Base-by-base conservation (phyloP, 2,888 invertebrate genomes). In the Harpagoxenus sublaevis region DNA sequence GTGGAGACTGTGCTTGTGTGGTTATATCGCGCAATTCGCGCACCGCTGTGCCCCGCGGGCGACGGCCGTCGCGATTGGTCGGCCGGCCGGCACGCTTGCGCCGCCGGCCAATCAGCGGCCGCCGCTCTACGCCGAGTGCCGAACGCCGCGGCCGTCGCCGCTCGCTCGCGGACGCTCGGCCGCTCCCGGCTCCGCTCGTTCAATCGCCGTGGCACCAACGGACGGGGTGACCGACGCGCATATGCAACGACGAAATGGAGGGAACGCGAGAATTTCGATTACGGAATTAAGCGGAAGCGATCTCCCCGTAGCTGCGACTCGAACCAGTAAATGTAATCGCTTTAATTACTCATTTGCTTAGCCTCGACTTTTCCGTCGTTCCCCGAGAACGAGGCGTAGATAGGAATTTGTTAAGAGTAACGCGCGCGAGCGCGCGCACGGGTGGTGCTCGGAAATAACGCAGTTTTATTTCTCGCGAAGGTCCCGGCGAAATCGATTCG, bases 31-130 rank as follows among this genome's bases (percentile, higher is more conserved):
- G 23, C 23, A 23, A 23, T 23, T 71, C 84, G 68, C 65, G 71
- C 78, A 78, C 51, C 15, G 51, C 62, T 10, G 35, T 35, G 42
- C 28, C 10, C 9, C 53, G 42, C 65, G 42, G 12, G 39, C 48
- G 31, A 53, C 53, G 53, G n/a, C 42, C 23, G 63, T 23, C 45
- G 8, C 18, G 86, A 86, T 89, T 86, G 85, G 85, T 53, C 12
- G 39, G 10, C 15, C 1, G n/a, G 65, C 65, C 74, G 53, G 31
- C 63, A 57, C 51, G 53, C 51, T 12, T 15, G 10, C 53, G 15
- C 18, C 8, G 23, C 35, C 42, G 9, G 35, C 70, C 79, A 79
- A 79, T 79, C 79, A 1, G 12, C 35, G 35, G 8, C 28, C 53
- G 28, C 39, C 39, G 4, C 10, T 48, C 28, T 28, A 18, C 42